These are phyloP conservation scores for Muntiacus reevesi DNA, from an alignment of 2,113 vertebrate species.

Conservation along the genomic window DNA sequence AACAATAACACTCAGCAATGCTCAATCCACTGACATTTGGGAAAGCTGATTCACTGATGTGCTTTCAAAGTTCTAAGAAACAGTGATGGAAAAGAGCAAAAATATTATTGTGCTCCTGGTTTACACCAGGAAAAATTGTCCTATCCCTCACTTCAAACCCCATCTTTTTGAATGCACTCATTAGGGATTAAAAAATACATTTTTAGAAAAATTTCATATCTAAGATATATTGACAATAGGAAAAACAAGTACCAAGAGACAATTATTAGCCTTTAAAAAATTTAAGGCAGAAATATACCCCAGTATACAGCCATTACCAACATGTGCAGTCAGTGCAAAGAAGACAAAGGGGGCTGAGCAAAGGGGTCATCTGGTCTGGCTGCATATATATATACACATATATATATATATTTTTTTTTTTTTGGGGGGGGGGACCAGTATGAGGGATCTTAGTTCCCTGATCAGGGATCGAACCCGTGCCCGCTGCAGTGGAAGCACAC, in stretches of 20 bases:
- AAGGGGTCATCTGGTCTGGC: neutral
- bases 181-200: neutral
- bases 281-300: neutral
- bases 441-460: neutral
- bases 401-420: neutral
- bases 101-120: neutral
- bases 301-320: neutral
- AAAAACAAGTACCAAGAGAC: neutral
- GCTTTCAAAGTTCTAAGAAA: conserved; percentile 23
- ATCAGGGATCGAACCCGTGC: neutral
- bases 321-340: neutral
- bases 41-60: neutral
- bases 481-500: neutral
- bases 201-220: conserved; percentile 23
- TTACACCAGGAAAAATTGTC: neutral
- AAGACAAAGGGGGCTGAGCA: neutral
- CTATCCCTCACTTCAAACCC: neutral
- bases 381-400: neutral
- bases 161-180: neutral
- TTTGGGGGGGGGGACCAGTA: neutral
- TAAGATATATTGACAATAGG: neutral
- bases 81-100: neutral
- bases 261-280: neutral
- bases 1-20: neutral
- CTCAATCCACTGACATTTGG: neutral